phyloP scores from a whole-genome alignment of 2,888 invertebrate genomes.

The Hypselothyrea guttata region DNA sequence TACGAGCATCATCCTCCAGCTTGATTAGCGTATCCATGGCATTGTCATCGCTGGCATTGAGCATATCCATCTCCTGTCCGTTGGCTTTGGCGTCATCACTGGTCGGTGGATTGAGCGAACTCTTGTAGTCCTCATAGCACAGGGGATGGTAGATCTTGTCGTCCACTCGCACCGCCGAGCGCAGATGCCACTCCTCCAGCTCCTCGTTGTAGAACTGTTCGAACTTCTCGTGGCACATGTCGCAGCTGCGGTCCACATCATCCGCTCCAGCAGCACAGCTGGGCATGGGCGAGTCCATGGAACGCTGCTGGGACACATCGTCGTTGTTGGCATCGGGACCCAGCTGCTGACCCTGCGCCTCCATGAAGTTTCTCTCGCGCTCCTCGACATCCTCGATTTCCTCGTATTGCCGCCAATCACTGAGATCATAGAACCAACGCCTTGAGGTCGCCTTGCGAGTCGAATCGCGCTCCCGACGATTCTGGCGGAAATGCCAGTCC shows the following conservation, averaged over 20 bases:
- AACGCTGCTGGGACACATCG: constrained; percentile 84
- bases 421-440: constrained; percentile 94
- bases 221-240: constrained; percentile 95
- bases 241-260: constrained; percentile 88
- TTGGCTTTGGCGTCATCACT: constrained; percentile 21
- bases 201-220: constrained; percentile 98
- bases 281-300: constrained; percentile 85
- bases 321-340: constrained; percentile 84
- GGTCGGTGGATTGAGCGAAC: constrained; percentile 76
- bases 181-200: constrained; percentile 97
- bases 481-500: constrained; percentile 99
- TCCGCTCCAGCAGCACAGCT: constrained; percentile 88
- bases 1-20: constrained; percentile 66
- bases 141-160: constrained; percentile 93
- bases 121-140: constrained; percentile 93
- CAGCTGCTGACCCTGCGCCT: constrained; percentile 87
- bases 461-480: constrained; percentile 93
- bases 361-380: constrained; percentile 94
- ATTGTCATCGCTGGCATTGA: constrained; percentile 75
- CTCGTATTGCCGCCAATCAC: constrained; percentile 97
- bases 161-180: constrained; percentile 90
- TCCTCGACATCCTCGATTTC: constrained; percentile 96
- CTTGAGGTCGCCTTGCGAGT: constrained; percentile 91
- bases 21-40: constrained; percentile 79
- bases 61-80: constrained; percentile 49